Evolutionary conservation across 2,888 invertebrate species (phyloP).

Genomic region (Scrobipalpa costella): DNA sequence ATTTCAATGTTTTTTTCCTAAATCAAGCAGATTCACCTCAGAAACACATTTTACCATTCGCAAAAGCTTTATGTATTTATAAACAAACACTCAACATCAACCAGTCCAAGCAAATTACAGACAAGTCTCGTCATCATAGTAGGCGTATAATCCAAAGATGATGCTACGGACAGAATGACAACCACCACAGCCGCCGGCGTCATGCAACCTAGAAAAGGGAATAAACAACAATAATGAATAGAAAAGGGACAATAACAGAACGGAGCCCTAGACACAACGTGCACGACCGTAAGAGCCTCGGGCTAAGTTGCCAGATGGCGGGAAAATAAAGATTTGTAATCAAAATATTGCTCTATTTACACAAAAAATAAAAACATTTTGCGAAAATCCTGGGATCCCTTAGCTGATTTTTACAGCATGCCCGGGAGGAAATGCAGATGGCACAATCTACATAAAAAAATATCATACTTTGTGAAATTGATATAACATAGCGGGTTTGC

Average conservation of each 20-base stretch:
- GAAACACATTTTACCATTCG: too few species aligned
- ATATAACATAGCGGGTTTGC: too few species aligned
- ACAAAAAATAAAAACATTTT: too few species aligned
- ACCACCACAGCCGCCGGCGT: neutral
- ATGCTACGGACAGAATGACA: constrained; percentile 11
- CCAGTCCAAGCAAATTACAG: neutral
- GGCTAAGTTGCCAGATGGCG: neutral
- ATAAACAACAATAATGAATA: constrained; percentile 18
- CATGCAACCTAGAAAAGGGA: neutral
- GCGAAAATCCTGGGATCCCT: too few species aligned
- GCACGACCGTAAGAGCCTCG: constrained; percentile 17
- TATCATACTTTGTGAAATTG: too few species aligned
- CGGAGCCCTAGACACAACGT: constrained; percentile 9
- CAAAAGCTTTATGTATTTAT: too few species aligned
- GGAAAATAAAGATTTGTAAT: neutral
- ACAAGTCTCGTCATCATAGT: constrained; percentile 10
- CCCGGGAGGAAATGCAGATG: too few species aligned
- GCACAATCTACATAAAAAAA: too few species aligned
- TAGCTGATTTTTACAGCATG: too few species aligned
- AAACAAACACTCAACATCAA: neutral
- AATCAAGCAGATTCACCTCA: too few species aligned
- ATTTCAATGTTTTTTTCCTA: too few species aligned
- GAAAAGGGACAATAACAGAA: constrained; percentile 20
- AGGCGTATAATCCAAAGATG: constrained; percentile 3
- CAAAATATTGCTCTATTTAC: too few species aligned